phyloP scores from a whole-genome alignment of 2,113 vertebrate genomes.

The Erinaceus europaeus region DNA sequence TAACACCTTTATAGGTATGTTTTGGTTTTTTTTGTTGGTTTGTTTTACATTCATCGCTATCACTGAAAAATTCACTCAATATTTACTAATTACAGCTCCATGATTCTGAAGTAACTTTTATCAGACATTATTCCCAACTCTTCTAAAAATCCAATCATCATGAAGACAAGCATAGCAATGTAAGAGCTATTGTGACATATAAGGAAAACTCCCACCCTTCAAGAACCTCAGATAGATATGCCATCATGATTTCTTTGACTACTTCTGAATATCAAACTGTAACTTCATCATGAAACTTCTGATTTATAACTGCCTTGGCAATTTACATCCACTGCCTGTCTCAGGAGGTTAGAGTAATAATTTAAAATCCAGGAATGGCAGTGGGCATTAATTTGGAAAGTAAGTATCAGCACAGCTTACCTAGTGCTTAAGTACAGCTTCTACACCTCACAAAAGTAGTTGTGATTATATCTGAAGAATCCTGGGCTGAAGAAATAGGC shows the following conservation, averaged over 20 bases:
- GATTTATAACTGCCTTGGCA: not conserved
- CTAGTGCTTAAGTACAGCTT: not conserved
- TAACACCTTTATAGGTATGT: too few species aligned
- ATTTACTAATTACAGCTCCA: constrained; percentile 1
- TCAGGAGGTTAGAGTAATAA: not conserved
- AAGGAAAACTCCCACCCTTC: not conserved
- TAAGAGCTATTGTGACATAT: not conserved
- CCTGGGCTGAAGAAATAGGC: not conserved
- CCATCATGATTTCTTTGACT: not conserved
- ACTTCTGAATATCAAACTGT: not conserved
- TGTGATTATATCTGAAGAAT: not conserved
- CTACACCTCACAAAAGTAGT: not conserved
- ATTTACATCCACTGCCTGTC: not conserved
- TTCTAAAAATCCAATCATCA: not conserved
- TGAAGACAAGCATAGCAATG: not conserved
- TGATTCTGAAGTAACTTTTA: constrained; percentile 31
- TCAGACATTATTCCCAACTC: constrained; percentile 12
- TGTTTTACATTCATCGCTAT: not conserved
- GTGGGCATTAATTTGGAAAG: not conserved
- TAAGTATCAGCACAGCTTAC: not conserved
- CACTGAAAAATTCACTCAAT: constrained; percentile 17
- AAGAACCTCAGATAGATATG: not conserved
- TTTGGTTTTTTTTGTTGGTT: not conserved
- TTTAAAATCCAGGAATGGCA: not conserved
- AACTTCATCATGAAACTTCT: not conserved